Percentiles rank a stretch among this genome's conserved stretches.
phyloP scores from a whole-genome alignment of 2,113 vertebrate genomes.

The Festucalex cinctus region DNA sequence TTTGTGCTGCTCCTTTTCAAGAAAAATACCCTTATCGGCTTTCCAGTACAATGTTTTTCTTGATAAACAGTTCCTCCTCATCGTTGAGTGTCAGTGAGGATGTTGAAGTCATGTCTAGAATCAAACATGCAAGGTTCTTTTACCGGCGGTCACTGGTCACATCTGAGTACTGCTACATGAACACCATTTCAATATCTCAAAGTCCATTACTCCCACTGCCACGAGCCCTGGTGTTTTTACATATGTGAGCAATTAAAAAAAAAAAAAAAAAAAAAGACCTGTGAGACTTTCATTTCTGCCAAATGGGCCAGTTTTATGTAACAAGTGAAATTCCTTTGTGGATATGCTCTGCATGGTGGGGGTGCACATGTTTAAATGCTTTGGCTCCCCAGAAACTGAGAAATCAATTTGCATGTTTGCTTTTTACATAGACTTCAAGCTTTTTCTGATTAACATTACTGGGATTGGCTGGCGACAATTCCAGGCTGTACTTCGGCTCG shows the following conservation, averaged over 20 bases:
- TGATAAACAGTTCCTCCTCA: constrained; percentile 51
- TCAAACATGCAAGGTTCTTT: constrained; percentile 6
- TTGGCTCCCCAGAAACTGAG: constrained; percentile 47
- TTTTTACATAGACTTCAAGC: neutral
- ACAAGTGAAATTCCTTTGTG: constrained; percentile 20
- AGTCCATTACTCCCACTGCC: constrained; percentile 15
- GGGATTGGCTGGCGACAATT: no score
- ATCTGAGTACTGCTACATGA: constrained; percentile 15
- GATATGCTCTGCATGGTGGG: neutral
- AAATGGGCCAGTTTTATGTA: constrained; percentile 40
- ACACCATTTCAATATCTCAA: neutral
- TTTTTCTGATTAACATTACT: no score
- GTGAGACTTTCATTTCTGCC: constrained; percentile 28
- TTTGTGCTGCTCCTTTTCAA: constrained; percentile 39
- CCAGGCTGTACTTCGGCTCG: neutral
- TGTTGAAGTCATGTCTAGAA: constrained; percentile 43
- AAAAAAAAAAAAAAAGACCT: constrained; percentile 32
- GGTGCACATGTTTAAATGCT: constrained; percentile 3
- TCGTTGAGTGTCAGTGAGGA: constrained; percentile 7
- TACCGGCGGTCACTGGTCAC: constrained; percentile 18
- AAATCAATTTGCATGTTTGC: constrained; percentile 34
- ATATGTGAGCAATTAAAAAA: constrained; percentile 58
- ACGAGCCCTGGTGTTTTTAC: constrained; percentile 36
- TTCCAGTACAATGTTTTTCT: constrained; percentile 55
- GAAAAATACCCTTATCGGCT: constrained; percentile 57